phyloP scores from a whole-genome alignment of 2,113 vertebrate genomes.

The Lota lota region DNA sequence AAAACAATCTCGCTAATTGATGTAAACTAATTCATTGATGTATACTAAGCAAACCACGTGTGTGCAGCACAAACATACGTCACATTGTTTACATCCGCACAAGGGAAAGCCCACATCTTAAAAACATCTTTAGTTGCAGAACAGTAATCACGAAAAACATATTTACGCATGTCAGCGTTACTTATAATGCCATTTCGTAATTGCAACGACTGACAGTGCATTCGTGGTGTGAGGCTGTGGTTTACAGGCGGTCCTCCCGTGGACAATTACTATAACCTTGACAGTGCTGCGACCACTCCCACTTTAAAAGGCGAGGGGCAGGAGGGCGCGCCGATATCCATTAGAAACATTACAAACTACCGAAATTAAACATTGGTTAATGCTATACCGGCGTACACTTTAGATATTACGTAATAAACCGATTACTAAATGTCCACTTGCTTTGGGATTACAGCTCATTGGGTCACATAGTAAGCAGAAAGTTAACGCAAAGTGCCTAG shows the following conservation, averaged over 20 bases:
- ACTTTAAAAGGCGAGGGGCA: slow-evolving; percentile 25
- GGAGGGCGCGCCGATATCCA: background rate
- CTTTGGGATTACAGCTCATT: background rate
- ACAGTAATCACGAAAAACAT: too few species aligned
- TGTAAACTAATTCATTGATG: slow-evolving; percentile 1
- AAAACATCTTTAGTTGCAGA: too few species aligned
- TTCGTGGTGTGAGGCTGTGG: too few species aligned
- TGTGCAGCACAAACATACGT: slow-evolving; percentile 46
- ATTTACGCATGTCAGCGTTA: too few species aligned
- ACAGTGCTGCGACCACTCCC: slow-evolving; percentile 59
- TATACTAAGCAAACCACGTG: slow-evolving; percentile 47
- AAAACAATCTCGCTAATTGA: too few species aligned
- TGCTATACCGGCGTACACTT: background rate
- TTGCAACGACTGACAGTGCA: too few species aligned
- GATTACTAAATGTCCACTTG: background rate
- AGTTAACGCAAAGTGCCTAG: slow-evolving; percentile 41
- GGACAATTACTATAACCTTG: background rate
- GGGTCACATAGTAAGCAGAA: background rate
- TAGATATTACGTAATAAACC: background rate
- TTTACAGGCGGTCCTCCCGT: slow-evolving; percentile 9
- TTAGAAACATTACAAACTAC: background rate
- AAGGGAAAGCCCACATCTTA: slow-evolving; percentile 9
- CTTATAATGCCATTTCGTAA: too few species aligned
- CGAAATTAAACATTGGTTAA: background rate
- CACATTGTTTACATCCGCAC: slow-evolving; percentile 71